Evolutionary conservation across 2,797 vertebrate species (phyloP), one percentile per base, ranked within the genome.

Genomic region (Pelobates cultripes): DNA sequence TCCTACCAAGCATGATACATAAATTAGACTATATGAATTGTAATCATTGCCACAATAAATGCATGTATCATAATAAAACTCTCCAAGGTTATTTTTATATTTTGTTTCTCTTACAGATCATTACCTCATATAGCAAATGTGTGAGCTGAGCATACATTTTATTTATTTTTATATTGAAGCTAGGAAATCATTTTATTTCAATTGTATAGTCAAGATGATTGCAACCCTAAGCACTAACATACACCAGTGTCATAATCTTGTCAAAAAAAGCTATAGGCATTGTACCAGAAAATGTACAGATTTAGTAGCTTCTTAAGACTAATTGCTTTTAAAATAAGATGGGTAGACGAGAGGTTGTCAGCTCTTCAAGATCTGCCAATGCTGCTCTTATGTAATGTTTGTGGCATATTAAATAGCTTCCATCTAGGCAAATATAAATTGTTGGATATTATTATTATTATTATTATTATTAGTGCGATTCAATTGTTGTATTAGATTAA

Each of bases 241-340:
- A 41, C 80, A 0, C 0, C 17, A 3, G 66, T 76, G 77, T 76
- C 73, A 63, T 75, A 83, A 43, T 0, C 75, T 74, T 64, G 17
- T 78, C 64, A 66, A 73, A 68, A 67, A 84, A 77, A 64, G 51
- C 79, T 7, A 0, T 71, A 28, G 86, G 85, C 81, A 43, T 42
- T 17, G 0, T 4, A 15, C 51, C 12, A 0, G 61, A 13, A 74
- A 13, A 70, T 10, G 43, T n/a, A 0, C 57, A 2, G 12, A 43
- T 67, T 70, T 47, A 10, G 40, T 12, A 68, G 73, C 85, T 77
- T 70, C 80, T 0, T n/a, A 53, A 77, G 73, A 82, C 75, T 77
- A 74, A 84, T 60, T 60, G 44, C 74, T 86, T 73, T 66, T 67
- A 44, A 73, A 70, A 73, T 17, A n/a, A 73, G 44, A 73, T 0